Conservation (phyloP, 1,140 invertebrate species). For the Caerostris extrusa region DNA sequence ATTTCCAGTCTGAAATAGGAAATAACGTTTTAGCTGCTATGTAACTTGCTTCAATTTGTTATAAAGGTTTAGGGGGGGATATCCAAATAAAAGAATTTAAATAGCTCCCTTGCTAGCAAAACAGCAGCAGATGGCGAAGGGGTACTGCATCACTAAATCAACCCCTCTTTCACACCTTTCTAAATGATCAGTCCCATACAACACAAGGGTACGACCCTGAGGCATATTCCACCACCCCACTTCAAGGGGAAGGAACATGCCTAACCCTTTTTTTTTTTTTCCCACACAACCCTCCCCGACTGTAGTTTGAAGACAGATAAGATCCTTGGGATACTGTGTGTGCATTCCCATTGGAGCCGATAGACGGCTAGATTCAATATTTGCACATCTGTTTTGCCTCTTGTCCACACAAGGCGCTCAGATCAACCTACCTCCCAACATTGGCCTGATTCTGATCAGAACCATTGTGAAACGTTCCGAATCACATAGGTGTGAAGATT, state of each 20-base stretch:
- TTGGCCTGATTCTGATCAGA: neutral
- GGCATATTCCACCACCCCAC: neutral
- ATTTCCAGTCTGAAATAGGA: no score
- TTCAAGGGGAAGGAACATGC: neutral
- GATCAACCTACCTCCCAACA: neutral
- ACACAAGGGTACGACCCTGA: neutral
- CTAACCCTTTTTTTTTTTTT: neutral
- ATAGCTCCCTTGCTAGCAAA: no score
- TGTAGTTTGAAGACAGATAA: neutral
- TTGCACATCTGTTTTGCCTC: conserved; percentile 75
- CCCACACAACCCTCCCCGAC: no score
- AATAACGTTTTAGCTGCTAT: no score
- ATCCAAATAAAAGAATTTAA: no score
- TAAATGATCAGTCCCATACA: neutral
- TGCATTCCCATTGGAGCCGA: conserved; percentile 19
- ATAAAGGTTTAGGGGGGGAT: no score
- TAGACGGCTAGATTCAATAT: conserved; percentile 72
- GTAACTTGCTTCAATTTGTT: no score
- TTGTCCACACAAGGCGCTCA: conserved; percentile 15
- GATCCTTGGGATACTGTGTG: neutral
- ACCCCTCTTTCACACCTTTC: neutral
- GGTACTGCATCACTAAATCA: neutral
- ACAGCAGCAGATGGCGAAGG: neutral
- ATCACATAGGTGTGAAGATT: no score
- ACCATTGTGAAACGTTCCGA: neutral